These are phyloP conservation scores for Phrynocephalus versicolor DNA, from an alignment of 2,113 vertebrate species.

Conservation along the genomic window DNA sequence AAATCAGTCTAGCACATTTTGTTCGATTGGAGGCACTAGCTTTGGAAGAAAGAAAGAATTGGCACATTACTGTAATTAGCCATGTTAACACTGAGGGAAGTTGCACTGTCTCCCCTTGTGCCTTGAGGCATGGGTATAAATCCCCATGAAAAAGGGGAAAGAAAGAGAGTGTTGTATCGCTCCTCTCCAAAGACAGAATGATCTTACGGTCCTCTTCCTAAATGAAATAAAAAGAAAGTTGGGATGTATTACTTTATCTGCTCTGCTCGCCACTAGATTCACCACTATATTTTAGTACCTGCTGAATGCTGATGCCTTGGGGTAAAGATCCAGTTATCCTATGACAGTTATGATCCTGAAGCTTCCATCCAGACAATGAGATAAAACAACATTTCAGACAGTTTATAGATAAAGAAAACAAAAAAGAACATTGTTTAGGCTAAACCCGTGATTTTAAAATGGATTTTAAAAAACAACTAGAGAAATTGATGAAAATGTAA, in stretches of 20 bases:
- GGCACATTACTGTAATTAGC: not conserved
- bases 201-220: too few species aligned
- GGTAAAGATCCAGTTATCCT: too few species aligned
- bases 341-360: too few species aligned
- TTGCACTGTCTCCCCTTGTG: too few species aligned
- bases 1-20: not conserved
- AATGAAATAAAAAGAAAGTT: too few species aligned
- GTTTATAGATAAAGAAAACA: not conserved
- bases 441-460: not conserved
- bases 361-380: not conserved
- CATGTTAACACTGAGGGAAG: too few species aligned
- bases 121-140: too few species aligned
- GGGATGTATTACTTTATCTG: too few species aligned
- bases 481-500: not conserved
- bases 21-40: not conserved
- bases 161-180: not conserved
- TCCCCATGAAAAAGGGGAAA: not conserved
- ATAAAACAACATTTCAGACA: not conserved
- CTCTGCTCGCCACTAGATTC: too few species aligned
- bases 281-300: too few species aligned
- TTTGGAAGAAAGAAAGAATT: not conserved
- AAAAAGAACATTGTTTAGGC: not conserved
- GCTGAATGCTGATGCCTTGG: too few species aligned
- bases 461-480: not conserved
- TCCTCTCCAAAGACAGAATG: too few species aligned